A percentile compares a stretch with the other conserved stretches of the same genome.
Evolutionary conservation across 2,888 invertebrate species (phyloP).

Genomic region (Amaurobius ferox): DNA sequence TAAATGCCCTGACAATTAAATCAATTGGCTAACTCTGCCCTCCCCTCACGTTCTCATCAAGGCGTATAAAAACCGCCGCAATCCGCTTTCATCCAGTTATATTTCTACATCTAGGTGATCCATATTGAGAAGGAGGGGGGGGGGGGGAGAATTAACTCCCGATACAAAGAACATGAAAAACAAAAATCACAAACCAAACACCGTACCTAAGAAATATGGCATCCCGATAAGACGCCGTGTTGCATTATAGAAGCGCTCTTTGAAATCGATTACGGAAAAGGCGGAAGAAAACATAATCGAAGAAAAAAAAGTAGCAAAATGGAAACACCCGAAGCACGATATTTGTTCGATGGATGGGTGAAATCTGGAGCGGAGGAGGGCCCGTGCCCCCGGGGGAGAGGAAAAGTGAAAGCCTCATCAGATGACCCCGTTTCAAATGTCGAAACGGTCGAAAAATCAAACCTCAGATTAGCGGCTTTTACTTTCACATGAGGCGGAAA

Average conservation of each 20-base stretch:
- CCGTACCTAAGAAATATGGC: neutral
- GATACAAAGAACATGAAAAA: neutral
- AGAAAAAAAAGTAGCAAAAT: neutral
- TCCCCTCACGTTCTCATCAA: too few species aligned
- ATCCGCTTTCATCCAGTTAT: neutral
- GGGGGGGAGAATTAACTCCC: too few species aligned
- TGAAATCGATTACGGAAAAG: neutral
- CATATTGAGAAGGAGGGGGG: neutral
- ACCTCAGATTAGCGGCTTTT: neutral
- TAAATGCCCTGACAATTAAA: too few species aligned
- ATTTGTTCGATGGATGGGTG: constrained; percentile 9
- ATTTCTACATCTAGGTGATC: neutral
- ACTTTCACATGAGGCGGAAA: neutral
- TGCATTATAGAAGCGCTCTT: neutral
- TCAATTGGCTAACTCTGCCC: too few species aligned
- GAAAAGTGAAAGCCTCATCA: constrained; percentile 55
- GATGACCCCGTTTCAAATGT: constrained; percentile 43
- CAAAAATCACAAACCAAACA: neutral
- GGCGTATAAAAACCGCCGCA: too few species aligned
- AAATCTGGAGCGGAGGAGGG: constrained; percentile 20
- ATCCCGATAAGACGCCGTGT: neutral
- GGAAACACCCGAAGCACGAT: constrained; percentile 1
- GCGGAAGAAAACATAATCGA: neutral
- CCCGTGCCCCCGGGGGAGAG: constrained; percentile 40
- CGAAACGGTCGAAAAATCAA: neutral